phyloP scores from a whole-genome alignment of 2,888 invertebrate genomes.

The Salticus scenicus region DNA sequence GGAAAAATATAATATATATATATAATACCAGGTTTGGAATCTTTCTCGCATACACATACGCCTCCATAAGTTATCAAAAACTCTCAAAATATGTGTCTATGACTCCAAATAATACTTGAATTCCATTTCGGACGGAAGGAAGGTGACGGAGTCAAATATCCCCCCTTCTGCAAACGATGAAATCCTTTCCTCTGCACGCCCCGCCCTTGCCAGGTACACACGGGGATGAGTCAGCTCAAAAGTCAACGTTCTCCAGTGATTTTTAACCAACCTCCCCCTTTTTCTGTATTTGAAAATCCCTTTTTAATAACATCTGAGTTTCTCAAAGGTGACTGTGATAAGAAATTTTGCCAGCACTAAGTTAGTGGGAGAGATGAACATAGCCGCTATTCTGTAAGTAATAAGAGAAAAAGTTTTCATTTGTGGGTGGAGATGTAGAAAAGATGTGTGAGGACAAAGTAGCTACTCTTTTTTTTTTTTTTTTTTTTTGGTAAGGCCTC shows the following conservation, averaged over 20 bases:
- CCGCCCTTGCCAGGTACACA: slow-evolving; percentile 36
- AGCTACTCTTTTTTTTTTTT: too few species aligned
- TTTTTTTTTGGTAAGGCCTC: too few species aligned
- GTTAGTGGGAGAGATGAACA: background rate
- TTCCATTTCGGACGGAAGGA: slow-evolving; percentile 29
- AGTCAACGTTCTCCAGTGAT: slow-evolving; percentile 48
- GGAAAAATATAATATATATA: background rate
- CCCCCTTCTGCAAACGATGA: slow-evolving; percentile 51
- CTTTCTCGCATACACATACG: background rate
- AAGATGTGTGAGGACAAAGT: too few species aligned
- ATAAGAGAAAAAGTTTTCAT: slow-evolving; percentile 24
- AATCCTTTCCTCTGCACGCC: slow-evolving; percentile 16
- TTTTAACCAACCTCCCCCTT: slow-evolving; percentile 13
- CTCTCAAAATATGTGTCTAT: background rate
- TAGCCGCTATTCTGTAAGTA: background rate
- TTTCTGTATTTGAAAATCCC: slow-evolving; percentile 45
- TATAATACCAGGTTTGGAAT: too few species aligned
- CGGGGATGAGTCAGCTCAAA: slow-evolving; percentile 61
- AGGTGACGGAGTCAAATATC: slow-evolving; percentile 4
- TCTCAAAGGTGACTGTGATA: slow-evolving; percentile 38
- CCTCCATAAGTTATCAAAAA: background rate
- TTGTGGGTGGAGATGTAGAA: slow-evolving; percentile 12
- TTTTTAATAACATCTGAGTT: slow-evolving; percentile 69
- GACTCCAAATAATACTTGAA: slow-evolving; percentile 33
- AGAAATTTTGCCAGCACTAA: slow-evolving; percentile 6